Evolutionary conservation across 2,113 vertebrate genomes (phyloP).

Genomic region (Glaucidium brasilianum): DNA sequence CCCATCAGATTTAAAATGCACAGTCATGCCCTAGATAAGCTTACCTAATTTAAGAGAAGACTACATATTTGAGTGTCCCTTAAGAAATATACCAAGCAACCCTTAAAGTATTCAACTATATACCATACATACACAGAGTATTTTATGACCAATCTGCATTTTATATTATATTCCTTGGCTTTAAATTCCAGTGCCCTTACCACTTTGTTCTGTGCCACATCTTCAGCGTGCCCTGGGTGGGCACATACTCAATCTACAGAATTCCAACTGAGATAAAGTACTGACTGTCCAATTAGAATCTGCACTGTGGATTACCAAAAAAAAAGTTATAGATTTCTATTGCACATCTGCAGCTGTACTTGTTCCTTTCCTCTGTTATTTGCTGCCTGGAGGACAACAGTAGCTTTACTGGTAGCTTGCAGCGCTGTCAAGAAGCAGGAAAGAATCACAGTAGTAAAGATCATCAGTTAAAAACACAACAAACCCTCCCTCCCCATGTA

Average conservation of each 20-base stretch:
- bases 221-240: background rate
- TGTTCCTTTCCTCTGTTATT: background rate
- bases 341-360: background rate
- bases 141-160: background rate
- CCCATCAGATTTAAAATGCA: background rate
- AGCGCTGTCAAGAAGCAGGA: background rate
- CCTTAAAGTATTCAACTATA: background rate
- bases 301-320: background rate
- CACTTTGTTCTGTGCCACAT: background rate
- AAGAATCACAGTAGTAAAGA: background rate
- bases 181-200: background rate
- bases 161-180: background rate
- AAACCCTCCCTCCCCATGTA: rapidly evolving
- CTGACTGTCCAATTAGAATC: background rate
- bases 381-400: background rate
- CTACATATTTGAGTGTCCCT: background rate
- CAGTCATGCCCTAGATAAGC: background rate
- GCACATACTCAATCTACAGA: no score
- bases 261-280: background rate
- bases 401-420: background rate
- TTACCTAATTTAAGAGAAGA: background rate
- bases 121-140: no score
- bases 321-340: background rate
- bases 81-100: background rate
- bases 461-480: background rate